Conservation (phyloP, 2,113 vertebrate genomes). For the Boleophthalmus pectinirostris region DNA sequence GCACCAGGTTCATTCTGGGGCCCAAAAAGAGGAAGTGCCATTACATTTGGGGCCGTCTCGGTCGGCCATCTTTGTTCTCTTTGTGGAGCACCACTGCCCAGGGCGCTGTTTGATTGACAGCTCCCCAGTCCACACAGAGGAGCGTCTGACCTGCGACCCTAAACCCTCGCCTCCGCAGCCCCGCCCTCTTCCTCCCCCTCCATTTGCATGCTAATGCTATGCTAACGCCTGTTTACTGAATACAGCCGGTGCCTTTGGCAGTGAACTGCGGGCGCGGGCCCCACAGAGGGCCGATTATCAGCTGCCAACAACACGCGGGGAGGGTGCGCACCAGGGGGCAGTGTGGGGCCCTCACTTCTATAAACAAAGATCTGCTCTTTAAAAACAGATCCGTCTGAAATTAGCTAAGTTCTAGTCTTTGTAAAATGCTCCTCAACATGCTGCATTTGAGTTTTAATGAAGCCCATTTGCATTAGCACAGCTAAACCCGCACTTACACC, state of each 20-base stretch:
- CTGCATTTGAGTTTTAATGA: conserved; percentile 58
- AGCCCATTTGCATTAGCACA: conserved; percentile 37
- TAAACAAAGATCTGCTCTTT: conserved; percentile 43
- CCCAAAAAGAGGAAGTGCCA: conserved; percentile 69
- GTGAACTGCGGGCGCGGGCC: conserved; percentile 67
- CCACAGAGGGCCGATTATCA: conserved; percentile 66
- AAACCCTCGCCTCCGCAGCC: conserved; percentile 69
- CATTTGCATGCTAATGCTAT: conserved; percentile 84
- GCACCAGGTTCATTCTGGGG: conserved; percentile 68
- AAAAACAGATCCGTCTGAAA: conserved; percentile 60
- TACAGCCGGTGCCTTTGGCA: conserved; percentile 69
- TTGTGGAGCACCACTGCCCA: conserved; percentile 66
- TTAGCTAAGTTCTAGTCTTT: conserved; percentile 80
- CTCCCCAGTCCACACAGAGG: conserved; percentile 72
- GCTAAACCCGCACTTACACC: conserved; percentile 15
- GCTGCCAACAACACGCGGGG: conserved; percentile 60
- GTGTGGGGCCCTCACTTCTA: conserved; percentile 7
- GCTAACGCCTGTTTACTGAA: conserved; percentile 76
- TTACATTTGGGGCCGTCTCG: conserved; percentile 68
- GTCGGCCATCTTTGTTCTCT: conserved; percentile 78
- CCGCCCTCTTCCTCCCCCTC: conserved; percentile 70
- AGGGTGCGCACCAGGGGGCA: conserved; percentile 43
- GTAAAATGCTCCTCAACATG: conserved; percentile 78
- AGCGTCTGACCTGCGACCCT: conserved; percentile 74
- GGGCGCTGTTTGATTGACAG: conserved; percentile 75